Conservation (phyloP, 37 sponge, comb jelly and placozoan species). For the Lycopodina hypogea region DNA sequence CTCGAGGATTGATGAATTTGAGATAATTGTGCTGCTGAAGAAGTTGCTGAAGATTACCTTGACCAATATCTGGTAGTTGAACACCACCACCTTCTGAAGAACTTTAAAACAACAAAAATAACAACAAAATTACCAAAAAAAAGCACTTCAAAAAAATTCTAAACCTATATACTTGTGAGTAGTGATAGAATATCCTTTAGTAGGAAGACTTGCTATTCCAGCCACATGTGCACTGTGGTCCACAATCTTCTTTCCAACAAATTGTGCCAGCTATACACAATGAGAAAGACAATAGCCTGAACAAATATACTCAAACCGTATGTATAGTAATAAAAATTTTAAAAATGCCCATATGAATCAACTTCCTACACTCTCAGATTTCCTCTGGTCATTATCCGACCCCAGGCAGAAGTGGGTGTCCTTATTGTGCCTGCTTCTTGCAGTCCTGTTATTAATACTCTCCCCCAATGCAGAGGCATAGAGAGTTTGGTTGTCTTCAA, state of each 20-base stretch:
- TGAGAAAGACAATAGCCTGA: not conserved
- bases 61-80: not conserved
- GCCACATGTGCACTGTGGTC: constrained; percentile 39
- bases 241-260: constrained; percentile 9
- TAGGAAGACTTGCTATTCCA: constrained; percentile 26
- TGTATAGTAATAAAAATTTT: too few relatives aligned
- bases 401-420: constrained; percentile 70
- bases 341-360: not conserved
- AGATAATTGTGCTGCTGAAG: constrained; percentile 52
- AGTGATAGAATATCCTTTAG: constrained; percentile 43
- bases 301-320: too few relatives aligned
- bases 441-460: constrained; percentile 33
- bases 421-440: constrained; percentile 58
- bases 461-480: not conserved
- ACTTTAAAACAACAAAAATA: not conserved
- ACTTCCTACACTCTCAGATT: constrained; percentile 53
- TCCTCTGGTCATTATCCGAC: constrained; percentile 19
- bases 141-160: too few relatives aligned
- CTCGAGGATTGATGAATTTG: constrained; percentile 67
- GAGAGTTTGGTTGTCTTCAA: constrained; percentile 8
- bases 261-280: constrained; percentile 44
- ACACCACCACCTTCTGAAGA: not conserved
- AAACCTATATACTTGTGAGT: constrained; percentile 32
- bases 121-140: not conserved
- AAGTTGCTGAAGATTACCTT: constrained; percentile 39